Evolutionary conservation across 2,888 invertebrate species (phyloP).

Genomic region (Dynastes grantii): DNA sequence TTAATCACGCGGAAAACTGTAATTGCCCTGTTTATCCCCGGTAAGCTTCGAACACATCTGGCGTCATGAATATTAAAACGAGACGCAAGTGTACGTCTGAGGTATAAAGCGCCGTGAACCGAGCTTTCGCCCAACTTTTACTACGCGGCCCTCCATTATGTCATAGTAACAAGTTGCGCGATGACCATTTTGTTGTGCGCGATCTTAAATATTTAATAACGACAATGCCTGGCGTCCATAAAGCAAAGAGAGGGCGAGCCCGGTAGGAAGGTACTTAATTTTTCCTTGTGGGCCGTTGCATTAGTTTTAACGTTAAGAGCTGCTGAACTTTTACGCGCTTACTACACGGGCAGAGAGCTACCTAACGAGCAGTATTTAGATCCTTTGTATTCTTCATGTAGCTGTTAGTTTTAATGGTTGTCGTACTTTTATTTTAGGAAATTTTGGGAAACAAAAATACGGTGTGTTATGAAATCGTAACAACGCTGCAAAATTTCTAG

Average conservation of each 20-base stretch:
- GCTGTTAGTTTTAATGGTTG: conserved; percentile 26
- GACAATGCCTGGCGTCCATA: conserved; percentile 28
- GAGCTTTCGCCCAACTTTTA: conserved; percentile 41
- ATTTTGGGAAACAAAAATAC: neutral
- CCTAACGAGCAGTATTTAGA: conserved; percentile 26
- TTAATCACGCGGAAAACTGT: conserved; percentile 57
- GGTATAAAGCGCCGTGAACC: conserved; percentile 7
- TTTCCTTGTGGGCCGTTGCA: conserved; percentile 37
- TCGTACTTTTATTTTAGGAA: conserved; percentile 14
- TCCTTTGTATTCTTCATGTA: conserved; percentile 21
- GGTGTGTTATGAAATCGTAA: too few species aligned
- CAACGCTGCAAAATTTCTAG: too few species aligned
- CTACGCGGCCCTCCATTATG: conserved; percentile 40
- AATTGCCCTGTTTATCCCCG: conserved; percentile 58
- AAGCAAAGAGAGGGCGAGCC: conserved; percentile 27
- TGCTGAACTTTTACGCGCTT: conserved; percentile 36
- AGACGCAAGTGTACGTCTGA: conserved; percentile 23
- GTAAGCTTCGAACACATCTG: conserved; percentile 58
- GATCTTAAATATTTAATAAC: conserved; percentile 46
- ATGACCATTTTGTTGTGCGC: conserved; percentile 43
- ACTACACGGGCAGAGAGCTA: neutral
- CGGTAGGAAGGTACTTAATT: conserved; percentile 26
- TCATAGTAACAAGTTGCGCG: conserved; percentile 47
- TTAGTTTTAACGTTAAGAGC: conserved; percentile 46
- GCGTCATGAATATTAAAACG: conserved; percentile 59